Base-by-base conservation (phyloP, 2,113 vertebrate genomes). In the Thymallus thymallus region DNA sequence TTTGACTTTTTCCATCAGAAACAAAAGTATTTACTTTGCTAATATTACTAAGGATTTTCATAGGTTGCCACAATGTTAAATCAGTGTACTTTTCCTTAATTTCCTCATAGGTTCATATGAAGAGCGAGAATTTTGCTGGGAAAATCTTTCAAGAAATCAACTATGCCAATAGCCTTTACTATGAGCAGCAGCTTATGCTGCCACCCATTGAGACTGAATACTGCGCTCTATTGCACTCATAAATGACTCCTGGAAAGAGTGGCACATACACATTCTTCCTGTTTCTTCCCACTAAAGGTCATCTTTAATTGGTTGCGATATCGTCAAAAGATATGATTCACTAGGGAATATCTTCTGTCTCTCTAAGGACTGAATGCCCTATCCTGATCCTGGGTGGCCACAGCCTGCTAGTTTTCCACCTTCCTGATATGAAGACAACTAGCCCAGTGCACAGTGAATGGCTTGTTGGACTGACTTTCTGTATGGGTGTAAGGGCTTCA, bases 151-250 rank as follows among this genome's bases (percentile, higher is more conserved):
- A 99, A 88, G 96, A 99, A 91, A 95, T 99, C 84, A 99, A 99
- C 94, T 99, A 99, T 67, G 98, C 98, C 86, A 99, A 99, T 91
- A 99, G 98, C 88, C 95, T 99, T 81, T 99, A 97, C 89, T 98
- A 97, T 0, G 97, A 99, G 72, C 97, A 99, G 84, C 97, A 99
- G 80, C 96, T 99, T 0, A 99, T 32, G 95, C n/a, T n/a, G n/a
- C n/a, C n/a, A n/a, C n/a, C n/a, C n/a, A n/a, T n/a, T n/a, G n/a
- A 97, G 76, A 92, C 95, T 18, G 91, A 93, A 35, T 90, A 92
- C 64, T 93, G 93, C 51, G 68, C 98, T 26, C 94, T 97, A 84
- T 91, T 98, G 72, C 96, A 99, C 82, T 95, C 94, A 81, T 98
- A 92, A 92, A 63, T 45, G 73, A 65, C 6, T 18, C 1, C n/a